Base-by-base conservation (phyloP, 2,113 vertebrate genomes). In the Macroglossus sobrinus region DNA sequence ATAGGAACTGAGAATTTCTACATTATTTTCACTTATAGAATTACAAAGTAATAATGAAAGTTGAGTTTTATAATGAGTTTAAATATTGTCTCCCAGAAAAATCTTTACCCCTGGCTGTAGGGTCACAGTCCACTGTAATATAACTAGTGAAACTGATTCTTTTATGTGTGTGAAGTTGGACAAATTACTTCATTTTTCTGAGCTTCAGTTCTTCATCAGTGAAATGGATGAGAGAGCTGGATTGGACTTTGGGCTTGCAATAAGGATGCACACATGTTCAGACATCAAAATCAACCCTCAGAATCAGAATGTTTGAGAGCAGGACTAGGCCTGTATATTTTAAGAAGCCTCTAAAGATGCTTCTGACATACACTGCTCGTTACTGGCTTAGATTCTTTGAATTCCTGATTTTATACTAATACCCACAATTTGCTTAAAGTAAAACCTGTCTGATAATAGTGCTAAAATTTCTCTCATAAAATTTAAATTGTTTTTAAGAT, bases 1-100 rank as follows among this genome's bases (percentile, higher is more conserved):
- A 13, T 4, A 94, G 85, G 79, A 96, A 96, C 91, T 89, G 84
- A 80, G 79, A 96, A 64, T 89, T 74, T 91, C 16, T 91, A 66
- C 59, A 78, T 6, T 4, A 22, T 72, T 96, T 72, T 95, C 63
- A 72, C 47, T 91, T 85, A 35, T 9, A 43, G 61, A 95, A 94
- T 93, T 64, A 89, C 43, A 30, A 55, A 24, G 38, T 57, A 28
- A 75, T 81, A 61, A 68, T 4, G 11, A 61, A 79, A 12, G 4
- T 80, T 45, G 16, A 38, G 66, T 94, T 97, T 57, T 78, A 57
- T 93, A 40, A 88, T 78, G 30, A 76, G 2, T 84, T 81, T 76
- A 72, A 89, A 26, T 71, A 18, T 53, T 24, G 30, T 92, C 16
- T 63, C 30, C 50, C 74, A 57, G n/a, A 75, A 90, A 90, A 72